phyloP scores from a whole-genome alignment of 2,888 invertebrate genomes.

The Andrena trimmerana region DNA sequence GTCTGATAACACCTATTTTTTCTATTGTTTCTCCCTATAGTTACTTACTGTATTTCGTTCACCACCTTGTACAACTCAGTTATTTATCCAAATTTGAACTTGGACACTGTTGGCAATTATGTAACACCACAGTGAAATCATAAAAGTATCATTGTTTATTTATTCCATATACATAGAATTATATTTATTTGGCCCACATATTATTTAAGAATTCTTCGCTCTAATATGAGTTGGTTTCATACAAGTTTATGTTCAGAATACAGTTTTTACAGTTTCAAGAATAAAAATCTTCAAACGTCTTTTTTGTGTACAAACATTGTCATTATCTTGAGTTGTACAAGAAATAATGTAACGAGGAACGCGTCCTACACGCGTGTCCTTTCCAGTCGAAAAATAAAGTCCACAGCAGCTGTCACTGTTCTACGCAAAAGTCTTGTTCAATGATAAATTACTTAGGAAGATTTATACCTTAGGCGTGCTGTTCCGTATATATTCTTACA shows the following conservation, averaged over 20 bases:
- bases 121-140: neutral
- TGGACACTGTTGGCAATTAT: neutral
- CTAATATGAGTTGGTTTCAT: constrained; percentile 19
- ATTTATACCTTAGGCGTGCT: constrained; percentile 35
- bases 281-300: neutral
- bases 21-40: neutral
- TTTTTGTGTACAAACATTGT: neutral
- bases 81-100: neutral
- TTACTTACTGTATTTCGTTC: neutral
- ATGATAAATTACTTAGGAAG: constrained; percentile 40
- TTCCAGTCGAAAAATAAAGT: neutral
- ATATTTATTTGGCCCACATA: constrained; percentile 28
- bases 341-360: neutral
- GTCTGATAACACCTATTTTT: neutral
- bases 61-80: neutral
- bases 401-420: neutral
- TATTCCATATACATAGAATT: constrained; percentile 13
- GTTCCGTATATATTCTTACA: constrained; percentile 14
- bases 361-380: neutral
- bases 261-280: neutral
- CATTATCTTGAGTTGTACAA: too few relatives aligned
- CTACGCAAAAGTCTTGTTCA: constrained; percentile 36
- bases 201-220: neutral
- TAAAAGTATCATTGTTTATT: neutral
- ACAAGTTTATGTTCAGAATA: constrained; percentile 26